Evolutionary conservation across 1,140 invertebrate genomes (phyloP).

Genomic region (Diachasmimorpha longicaudata): DNA sequence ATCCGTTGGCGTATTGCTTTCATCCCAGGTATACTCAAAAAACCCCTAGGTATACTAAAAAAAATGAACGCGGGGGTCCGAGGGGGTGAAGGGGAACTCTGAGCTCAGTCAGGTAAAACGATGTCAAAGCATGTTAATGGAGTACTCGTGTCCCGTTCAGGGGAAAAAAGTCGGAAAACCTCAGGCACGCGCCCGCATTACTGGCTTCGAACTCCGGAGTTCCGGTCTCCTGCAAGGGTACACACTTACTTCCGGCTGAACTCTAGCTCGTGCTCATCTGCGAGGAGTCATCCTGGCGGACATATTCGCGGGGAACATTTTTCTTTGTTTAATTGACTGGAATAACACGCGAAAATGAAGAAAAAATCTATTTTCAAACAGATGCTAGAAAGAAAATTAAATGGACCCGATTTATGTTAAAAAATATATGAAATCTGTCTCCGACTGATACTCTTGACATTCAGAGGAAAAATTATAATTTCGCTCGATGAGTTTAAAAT

Average conservation of each 20-base stretch:
- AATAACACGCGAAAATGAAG: no score
- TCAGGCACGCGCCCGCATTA: slow-evolving; percentile 27
- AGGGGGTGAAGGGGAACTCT: neutral
- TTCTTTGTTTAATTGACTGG: no score
- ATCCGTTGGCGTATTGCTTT: slow-evolving; percentile 3
- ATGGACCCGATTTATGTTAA: no score
- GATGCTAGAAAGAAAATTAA: no score
- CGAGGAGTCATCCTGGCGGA: no score
- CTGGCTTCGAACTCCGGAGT: slow-evolving; percentile 34
- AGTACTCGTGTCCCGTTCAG: slow-evolving; percentile 52
- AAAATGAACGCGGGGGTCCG: neutral
- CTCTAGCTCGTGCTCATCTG: slow-evolving; percentile 16
- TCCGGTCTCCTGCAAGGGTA: slow-evolving; percentile 46
- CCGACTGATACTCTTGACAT: no score
- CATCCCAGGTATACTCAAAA: neutral
- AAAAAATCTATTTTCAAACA: no score
- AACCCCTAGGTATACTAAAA: neutral
- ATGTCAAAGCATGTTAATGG: slow-evolving; percentile 46
- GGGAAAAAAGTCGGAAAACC: slow-evolving; percentile 5
- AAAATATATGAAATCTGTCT: no score
- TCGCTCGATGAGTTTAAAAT: no score
- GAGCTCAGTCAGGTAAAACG: slow-evolving; percentile 3
- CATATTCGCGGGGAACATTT: no score
- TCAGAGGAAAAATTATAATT: no score
- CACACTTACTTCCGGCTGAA: slow-evolving; percentile 1